phyloP scores from a whole-genome alignment of 2,888 invertebrate genomes.

The Hymenopus coronatus region DNA sequence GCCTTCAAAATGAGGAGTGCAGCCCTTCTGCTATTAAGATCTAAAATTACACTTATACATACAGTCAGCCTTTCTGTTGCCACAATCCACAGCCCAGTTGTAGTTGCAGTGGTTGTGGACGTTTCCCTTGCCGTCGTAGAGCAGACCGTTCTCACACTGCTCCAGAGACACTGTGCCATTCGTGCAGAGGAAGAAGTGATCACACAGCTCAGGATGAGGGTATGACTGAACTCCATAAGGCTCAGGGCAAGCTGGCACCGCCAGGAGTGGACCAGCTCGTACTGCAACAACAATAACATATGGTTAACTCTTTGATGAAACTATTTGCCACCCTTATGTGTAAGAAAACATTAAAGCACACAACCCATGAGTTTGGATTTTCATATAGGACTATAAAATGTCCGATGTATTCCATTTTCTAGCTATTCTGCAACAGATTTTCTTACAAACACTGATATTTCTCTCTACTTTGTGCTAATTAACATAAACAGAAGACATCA shows the following conservation, averaged over 20 bases:
- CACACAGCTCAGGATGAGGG: conserved; percentile 82
- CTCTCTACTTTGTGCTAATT: too few relatives aligned
- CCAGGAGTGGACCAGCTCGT: conserved; percentile 55
- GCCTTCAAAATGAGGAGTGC: too few relatives aligned
- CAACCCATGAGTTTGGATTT: too few relatives aligned
- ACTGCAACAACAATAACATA: conserved; percentile 26
- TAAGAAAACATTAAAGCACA: too few relatives aligned
- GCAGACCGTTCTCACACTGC: conserved; percentile 86
- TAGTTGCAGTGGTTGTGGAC: conserved; percentile 93
- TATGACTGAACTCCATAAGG: conserved; percentile 77
- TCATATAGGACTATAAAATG: too few relatives aligned
- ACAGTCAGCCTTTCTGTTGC: conserved; percentile 58
- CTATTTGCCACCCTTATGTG: too few relatives aligned
- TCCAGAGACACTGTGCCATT: conserved; percentile 88
- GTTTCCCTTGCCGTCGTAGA: conserved; percentile 86
- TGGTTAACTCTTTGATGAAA: too few relatives aligned
- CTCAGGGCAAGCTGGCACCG: conserved; percentile 76
- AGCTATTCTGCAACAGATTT: too few relatives aligned
- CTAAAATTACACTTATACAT: neutral
- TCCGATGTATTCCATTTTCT: too few relatives aligned
- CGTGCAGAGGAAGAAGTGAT: conserved; percentile 86
- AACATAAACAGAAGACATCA: too few relatives aligned
- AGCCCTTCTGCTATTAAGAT: too few relatives aligned
- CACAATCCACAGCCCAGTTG: conserved; percentile 89
- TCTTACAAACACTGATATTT: too few relatives aligned